These are phyloP conservation scores for Lasioglossum marginatum DNA, from an alignment of 2,888 invertebrate species.

Conservation along the genomic window DNA sequence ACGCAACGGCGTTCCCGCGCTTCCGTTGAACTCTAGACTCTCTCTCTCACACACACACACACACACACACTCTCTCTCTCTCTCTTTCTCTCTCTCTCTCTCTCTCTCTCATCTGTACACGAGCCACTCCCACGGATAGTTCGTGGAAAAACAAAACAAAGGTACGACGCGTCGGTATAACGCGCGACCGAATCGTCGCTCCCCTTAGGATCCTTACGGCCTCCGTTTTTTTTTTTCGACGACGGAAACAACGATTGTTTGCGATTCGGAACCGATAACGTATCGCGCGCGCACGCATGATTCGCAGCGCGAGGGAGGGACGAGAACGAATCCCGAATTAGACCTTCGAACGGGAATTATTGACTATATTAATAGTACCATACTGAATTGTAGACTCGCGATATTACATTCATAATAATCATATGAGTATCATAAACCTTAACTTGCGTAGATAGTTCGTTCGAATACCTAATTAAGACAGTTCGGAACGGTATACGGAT, in stretches of 20 bases:
- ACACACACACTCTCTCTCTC: not conserved
- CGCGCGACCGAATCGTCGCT: not conserved
- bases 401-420: conserved; percentile 70
- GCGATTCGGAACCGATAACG: not conserved
- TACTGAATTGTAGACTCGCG: conserved; percentile 70
- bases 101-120: not conserved
- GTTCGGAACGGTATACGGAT: conserved; percentile 77
- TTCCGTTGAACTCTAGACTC: not conserved
- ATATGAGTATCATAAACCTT: conserved; percentile 75
- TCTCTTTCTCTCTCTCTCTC: not conserved
- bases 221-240: not conserved
- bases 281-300: not conserved
- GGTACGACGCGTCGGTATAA: not conserved
- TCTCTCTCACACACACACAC: not conserved
- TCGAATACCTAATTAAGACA: conserved; percentile 79
- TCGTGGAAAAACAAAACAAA: conserved; percentile 3
- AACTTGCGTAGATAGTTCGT: conserved; percentile 72
- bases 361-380: conserved; percentile 74
- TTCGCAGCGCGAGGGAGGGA: conserved; percentile 8
- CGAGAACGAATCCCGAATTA: conserved; percentile 61
- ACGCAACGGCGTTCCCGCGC: not conserved
- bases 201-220: not conserved
- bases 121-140: not conserved
- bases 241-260: conserved; percentile 1
- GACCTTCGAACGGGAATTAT: conserved; percentile 68